phyloP scores from a whole-genome alignment of 2,797 vertebrate genomes.

The Buceros bicornis region DNA sequence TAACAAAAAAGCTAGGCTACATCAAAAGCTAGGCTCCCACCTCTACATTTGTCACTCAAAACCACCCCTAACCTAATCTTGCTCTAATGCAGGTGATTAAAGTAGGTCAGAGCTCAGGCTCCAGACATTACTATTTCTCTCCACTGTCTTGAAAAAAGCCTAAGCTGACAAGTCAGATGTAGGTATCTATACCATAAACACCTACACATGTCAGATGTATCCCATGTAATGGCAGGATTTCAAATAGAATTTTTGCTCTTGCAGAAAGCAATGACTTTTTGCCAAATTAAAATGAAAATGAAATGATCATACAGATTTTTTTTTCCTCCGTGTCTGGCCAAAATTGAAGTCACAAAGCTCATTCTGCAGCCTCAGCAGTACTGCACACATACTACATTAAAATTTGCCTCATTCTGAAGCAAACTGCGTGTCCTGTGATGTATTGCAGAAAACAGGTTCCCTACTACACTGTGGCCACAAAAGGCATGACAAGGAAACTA shows the following conservation, averaged over 20 bases:
- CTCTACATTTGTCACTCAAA: background rate
- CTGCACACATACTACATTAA: background rate
- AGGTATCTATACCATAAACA: background rate
- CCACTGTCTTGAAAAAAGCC: background rate
- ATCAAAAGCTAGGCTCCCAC: constrained; percentile 30
- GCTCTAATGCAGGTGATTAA: background rate
- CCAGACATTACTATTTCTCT: constrained; percentile 1
- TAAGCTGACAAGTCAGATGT: background rate
- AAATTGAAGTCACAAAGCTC: background rate
- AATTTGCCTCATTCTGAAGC: background rate
- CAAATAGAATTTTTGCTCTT: background rate
- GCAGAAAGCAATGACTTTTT: background rate
- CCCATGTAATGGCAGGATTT: background rate
- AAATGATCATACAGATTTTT: background rate
- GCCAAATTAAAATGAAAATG: background rate
- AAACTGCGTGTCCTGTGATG: background rate
- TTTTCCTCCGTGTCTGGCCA: background rate
- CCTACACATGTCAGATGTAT: background rate
- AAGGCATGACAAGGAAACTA: background rate
- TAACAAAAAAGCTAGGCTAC: constrained; percentile 14
- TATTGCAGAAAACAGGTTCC: background rate
- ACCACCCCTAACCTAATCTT: background rate
- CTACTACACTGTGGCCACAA: background rate
- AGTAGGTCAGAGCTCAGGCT: constrained; percentile 30
- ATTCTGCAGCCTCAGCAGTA: background rate